Conservation (phyloP, 2,113 vertebrate species). For the Pelecanus crispus region DNA sequence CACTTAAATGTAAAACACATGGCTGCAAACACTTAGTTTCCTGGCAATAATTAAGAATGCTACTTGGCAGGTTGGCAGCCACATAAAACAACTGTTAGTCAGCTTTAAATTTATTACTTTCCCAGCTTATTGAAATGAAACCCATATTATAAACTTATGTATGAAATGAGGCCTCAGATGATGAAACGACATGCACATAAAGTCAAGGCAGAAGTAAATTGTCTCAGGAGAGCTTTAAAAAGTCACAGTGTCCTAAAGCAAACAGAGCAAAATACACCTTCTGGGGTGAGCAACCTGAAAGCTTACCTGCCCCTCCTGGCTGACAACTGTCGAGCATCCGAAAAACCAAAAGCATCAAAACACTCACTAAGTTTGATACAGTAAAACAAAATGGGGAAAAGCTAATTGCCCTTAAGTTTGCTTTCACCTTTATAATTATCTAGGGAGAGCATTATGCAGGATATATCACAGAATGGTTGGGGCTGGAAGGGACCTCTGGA, state of each 20-base stretch:
- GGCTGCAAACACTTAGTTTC: slow-evolving; percentile 79
- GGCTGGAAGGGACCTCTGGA: too few relatives aligned
- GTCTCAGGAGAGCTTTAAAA: slow-evolving; percentile 39
- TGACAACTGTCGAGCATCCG: not conserved
- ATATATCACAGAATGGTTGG: not conserved
- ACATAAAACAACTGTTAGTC: slow-evolving; percentile 80
- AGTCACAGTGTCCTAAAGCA: not conserved
- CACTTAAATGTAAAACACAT: slow-evolving; percentile 80
- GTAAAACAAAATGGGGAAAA: not conserved
- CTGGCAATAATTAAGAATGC: slow-evolving; percentile 83
- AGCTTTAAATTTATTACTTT: slow-evolving; percentile 77
- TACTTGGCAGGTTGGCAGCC: slow-evolving; percentile 82
- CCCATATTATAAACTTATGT: slow-evolving; percentile 72
- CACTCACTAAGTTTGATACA: not conserved
- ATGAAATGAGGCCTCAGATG: slow-evolving; percentile 63
- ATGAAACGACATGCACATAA: slow-evolving; percentile 57
- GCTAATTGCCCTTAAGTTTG: not conserved
- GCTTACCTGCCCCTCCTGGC: not conserved
- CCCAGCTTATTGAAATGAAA: slow-evolving; percentile 79
- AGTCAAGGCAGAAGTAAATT: slow-evolving; percentile 50
- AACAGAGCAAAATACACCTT: not conserved
- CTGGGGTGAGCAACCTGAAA: not conserved
- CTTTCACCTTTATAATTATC: not conserved
- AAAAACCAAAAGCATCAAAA: not conserved
- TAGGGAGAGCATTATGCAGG: not conserved